Evolutionary conservation across 2,113 vertebrate species (phyloP), one percentile per base, ranked within the genome.

Genomic region (Acinonyx jubatus): DNA sequence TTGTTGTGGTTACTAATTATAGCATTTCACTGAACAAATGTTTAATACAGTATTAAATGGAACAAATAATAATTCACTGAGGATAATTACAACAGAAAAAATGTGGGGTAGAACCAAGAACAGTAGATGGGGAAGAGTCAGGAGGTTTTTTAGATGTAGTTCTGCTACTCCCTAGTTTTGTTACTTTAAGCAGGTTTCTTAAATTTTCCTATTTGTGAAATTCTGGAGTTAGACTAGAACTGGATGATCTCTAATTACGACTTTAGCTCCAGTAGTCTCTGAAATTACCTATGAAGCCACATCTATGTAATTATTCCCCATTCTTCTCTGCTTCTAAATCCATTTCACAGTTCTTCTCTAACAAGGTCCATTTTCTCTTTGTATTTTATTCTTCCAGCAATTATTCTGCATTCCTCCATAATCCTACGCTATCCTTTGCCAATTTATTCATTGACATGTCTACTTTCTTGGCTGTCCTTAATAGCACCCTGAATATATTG

Each of bases 371-470:
- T 61, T 61, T 92, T 92, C 11, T 96, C 48, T 81, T 68, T 36
- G 69, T n/a, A 48, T 93, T 79, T 89, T 63, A 82, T 96, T 79
- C 66, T 87, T 88, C 63, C 27, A 94, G 57, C 36, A 55, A 86
- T 25, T 73, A 50, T 41, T 74, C 27, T 63, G 55, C 36, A 65
- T 96, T 55, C 18, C 76, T 88, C 41, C 18, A 27, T 66, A 89
- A 92, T 66, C 31, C 61, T 36, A 83, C 29, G 33, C 18, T 36
- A 55, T 84, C 80, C 63, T 91, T 88, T 19, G 68, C 25, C 33
- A 74, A 21, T 68, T n/a, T 79, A 50, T 27, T 21, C 52, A 50
- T 14, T 79, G 80, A 71, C 29, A 45, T 45, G 52, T 90, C 31
- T 16, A n/a, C n/a, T 96, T 80, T 94, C 66, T 66, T n/a, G 9